Evolutionary conservation across 1,140 invertebrate genomes (phyloP).

Genomic region (Plutomurus gul): DNA sequence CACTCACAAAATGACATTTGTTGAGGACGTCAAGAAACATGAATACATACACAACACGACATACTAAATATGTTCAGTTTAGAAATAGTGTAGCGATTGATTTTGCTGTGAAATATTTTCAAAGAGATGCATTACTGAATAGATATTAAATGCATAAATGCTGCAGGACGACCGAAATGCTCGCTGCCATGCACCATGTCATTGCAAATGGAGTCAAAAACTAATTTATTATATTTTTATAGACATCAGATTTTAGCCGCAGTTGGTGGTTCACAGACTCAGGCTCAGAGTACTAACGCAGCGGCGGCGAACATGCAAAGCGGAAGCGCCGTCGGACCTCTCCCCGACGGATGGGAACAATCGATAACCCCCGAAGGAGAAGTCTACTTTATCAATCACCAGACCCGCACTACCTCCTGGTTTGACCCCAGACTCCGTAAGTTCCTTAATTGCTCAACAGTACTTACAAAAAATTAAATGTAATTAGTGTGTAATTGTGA

Average conservation of each 20-base stretch:
- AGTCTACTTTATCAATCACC: constrained; percentile 97
- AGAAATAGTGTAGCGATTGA: too few relatives aligned
- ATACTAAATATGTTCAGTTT: too few relatives aligned
- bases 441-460: constrained; percentile 57
- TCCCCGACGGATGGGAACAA: constrained; percentile 96
- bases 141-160: too few relatives aligned
- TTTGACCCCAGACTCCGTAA: constrained; percentile 95
- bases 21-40: too few relatives aligned
- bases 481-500: too few relatives aligned
- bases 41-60: too few relatives aligned
- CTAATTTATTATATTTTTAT: too few relatives aligned
- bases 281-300: constrained; percentile 22
- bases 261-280: constrained; percentile 36
- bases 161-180: constrained; percentile 60
- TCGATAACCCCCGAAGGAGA: constrained; percentile 90
- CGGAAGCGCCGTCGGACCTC: constrained; percentile 60
- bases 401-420: constrained; percentile 92
- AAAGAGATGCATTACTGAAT: too few relatives aligned
- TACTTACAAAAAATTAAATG: constrained; percentile 36
- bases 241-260: constrained; percentile 55
- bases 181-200: constrained; percentile 60
- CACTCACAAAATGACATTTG: too few relatives aligned
- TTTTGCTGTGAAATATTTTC: too few relatives aligned
- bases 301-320: background rate
- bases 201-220: constrained; percentile 54